phyloP scores from a whole-genome alignment of 2,888 invertebrate genomes.

The Hipparchia semele region DNA sequence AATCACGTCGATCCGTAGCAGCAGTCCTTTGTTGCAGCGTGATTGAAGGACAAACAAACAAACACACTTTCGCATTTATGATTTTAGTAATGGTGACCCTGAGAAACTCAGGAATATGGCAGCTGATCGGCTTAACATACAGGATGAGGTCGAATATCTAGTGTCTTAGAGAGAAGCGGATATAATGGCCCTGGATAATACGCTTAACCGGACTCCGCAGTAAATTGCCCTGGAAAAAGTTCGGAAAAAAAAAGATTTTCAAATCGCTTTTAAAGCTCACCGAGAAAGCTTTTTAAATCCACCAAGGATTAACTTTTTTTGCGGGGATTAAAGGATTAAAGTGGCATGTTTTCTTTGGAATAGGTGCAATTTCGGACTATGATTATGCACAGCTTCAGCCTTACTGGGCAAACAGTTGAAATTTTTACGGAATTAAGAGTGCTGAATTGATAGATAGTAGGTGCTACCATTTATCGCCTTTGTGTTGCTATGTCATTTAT shows the following conservation, averaged over 20 bases:
- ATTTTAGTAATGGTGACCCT: no score
- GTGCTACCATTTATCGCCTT: no score
- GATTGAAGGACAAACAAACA: no score
- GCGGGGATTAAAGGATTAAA: not conserved
- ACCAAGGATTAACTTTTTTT: conserved; percentile 16
- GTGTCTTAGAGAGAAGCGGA: conserved; percentile 28
- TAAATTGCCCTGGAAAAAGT: conserved; percentile 34
- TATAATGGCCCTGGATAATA: conserved; percentile 32
- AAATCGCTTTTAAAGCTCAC: conserved; percentile 25
- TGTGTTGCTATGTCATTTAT: no score
- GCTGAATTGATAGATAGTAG: no score
- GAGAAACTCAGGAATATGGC: not conserved
- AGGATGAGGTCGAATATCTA: conserved; percentile 34
- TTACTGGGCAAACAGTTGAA: no score
- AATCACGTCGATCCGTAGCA: no score
- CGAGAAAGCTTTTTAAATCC: conserved; percentile 27
- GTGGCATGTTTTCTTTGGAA: not conserved
- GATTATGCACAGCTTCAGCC: no score
- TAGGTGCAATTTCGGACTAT: not conserved
- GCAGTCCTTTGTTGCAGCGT: no score
- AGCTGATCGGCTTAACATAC: conserved; percentile 34
- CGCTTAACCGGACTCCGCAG: conserved; percentile 31
- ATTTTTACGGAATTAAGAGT: no score
- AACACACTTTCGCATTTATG: no score
- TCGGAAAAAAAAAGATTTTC: conserved; percentile 27